Evolutionary conservation across 2,113 vertebrate species (phyloP).

Genomic region (Sapajus apella): DNA sequence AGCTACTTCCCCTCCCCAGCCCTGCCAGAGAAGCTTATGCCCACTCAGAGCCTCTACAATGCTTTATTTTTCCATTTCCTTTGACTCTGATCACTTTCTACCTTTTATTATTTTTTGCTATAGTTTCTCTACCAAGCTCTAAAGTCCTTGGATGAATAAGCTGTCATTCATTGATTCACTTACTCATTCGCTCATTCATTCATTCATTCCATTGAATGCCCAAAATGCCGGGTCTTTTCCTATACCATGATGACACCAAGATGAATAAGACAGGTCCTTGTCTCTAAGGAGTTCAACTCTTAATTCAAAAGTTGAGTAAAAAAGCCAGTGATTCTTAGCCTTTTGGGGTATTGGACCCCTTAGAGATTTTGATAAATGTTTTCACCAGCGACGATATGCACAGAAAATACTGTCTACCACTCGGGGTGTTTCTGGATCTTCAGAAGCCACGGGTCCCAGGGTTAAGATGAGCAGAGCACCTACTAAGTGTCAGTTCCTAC

Average conservation of each 20-base stretch:
- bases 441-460: background rate
- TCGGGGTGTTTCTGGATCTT: background rate
- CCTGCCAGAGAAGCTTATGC: background rate
- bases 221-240: background rate
- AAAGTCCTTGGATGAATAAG: background rate
- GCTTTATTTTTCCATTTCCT: background rate
- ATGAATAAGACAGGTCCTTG: background rate
- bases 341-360: background rate
- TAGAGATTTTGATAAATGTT: background rate
- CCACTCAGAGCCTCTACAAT: background rate
- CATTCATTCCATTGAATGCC: background rate
- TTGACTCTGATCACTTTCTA: background rate
- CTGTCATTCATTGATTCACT: background rate
- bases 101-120: background rate
- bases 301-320: background rate
- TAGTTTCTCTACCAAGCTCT: background rate
- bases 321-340: background rate
- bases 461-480: background rate
- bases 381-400: background rate
- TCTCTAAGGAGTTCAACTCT: background rate
- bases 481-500: background rate
- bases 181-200: background rate
- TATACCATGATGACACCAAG: background rate
- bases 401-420: background rate
- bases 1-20: background rate